Evolutionary conservation across 1,140 invertebrate genomes (phyloP), one percentile per base, ranked within the genome.

Genomic region (Lysiphlebus fabarum): DNA sequence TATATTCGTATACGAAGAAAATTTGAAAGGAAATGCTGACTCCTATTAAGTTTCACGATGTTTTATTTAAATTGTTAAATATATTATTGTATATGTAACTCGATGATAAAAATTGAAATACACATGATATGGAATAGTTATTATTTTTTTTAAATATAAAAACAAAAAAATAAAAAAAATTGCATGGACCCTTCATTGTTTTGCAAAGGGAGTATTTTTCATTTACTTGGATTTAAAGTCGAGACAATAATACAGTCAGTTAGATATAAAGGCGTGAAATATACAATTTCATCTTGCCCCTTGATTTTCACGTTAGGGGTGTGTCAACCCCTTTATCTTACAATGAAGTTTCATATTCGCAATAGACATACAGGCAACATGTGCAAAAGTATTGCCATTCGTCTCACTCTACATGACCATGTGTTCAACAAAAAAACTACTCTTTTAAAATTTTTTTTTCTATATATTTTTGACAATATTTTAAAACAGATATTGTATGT

Each of bases 151-250:
- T 26, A 41, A 26, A 41, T 41, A 40, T 8, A 41, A 44, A 56
- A 44, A 47, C 33, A 38, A 34, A 12, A 40, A 26, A 64, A 56
- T 53, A 38, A 63, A 62, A 66, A n/a, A n/a, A n/a, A n/a, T n/a
- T n/a, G n/a, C n/a, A n/a, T 65, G 64, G 62, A 58, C 62, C 67
- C 65, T 44, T 61, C 42, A 38, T 58, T 26, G 17, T 26, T 49
- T 56, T 37, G 34, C 43, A 45, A 6, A 51, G 59, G 62, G 45
- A 51, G 60, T 59, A 58, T 61, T 62, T 65, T 71, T 64, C 72
- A 77, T 77, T 79, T 75, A 75, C 75, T 76, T 73, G 67, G 70
- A 66, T 78, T 78, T 77, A 79, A 79, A 78, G 65, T 75, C 70
- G 65, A 62, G n/a, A 44, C 14, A 12, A 12, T 42, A 17, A 45